Evolutionary conservation across 2,888 invertebrate species (phyloP).

Genomic region (Hemicrepidius hirtus): DNA sequence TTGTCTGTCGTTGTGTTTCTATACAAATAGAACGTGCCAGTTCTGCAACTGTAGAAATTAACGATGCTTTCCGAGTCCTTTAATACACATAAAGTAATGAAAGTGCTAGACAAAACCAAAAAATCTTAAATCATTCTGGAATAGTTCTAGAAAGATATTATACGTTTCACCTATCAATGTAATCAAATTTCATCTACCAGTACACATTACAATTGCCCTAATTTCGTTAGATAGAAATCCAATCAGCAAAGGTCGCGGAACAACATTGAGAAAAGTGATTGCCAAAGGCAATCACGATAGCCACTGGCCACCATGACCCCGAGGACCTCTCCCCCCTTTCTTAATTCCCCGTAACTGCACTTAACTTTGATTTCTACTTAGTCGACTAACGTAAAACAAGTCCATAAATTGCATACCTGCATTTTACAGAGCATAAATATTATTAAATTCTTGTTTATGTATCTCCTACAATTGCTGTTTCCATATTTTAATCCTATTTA

Average conservation of each 20-base stretch:
- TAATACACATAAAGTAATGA: background rate
- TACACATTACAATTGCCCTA: conserved; percentile 56
- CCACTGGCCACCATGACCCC: conserved; percentile 54
- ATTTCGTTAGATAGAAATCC: conserved; percentile 58
- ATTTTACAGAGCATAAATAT: conserved; percentile 29
- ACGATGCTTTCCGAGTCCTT: too few relatives aligned
- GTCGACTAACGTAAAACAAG: conserved; percentile 39
- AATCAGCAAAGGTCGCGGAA: conserved; percentile 62
- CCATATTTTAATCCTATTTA: conserved; percentile 35
- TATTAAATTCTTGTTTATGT: conserved; percentile 36
- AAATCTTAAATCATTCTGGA: background rate
- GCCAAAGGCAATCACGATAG: conserved; percentile 57
- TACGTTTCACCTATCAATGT: conserved; percentile 25
- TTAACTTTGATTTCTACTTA: conserved; percentile 47
- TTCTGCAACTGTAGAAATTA: background rate
- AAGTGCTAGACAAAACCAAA: background rate
- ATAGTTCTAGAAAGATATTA: background rate
- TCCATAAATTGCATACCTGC: conserved; percentile 44
- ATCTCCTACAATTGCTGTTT: conserved; percentile 30
- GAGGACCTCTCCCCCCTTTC: conserved; percentile 42
- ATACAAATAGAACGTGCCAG: background rate
- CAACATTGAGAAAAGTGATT: conserved; percentile 60
- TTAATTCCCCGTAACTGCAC: conserved; percentile 31
- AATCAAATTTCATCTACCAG: conserved; percentile 28
- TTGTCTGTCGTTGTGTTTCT: background rate